These are phyloP conservation scores for Heliconius aoede DNA, from an alignment of 2,888 invertebrate species.

Conservation along the genomic window DNA sequence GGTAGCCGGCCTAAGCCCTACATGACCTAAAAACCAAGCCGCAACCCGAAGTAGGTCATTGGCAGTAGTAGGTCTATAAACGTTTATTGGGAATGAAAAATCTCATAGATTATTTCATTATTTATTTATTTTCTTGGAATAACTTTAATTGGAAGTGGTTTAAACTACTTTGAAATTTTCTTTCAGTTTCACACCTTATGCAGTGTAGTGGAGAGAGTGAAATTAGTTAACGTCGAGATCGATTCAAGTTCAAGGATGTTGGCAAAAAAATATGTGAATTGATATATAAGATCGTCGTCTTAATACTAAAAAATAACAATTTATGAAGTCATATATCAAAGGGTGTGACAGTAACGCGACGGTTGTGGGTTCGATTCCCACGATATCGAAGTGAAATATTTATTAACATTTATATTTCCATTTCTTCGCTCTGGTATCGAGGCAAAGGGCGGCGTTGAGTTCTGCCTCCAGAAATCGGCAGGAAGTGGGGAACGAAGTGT, in stretches of 20 bases:
- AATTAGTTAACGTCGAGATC: background rate
- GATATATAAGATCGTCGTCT: background rate
- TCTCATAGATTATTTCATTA: slow-evolving; percentile 24
- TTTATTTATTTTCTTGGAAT: slow-evolving; percentile 1
- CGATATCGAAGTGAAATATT: too few species aligned
- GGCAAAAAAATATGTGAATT: background rate
- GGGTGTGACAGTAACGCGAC: too few species aligned
- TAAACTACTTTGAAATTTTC: background rate
- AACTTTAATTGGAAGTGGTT: background rate
- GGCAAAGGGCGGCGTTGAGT: too few species aligned
- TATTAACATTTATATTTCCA: too few species aligned
- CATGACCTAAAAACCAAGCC: slow-evolving; percentile 36
- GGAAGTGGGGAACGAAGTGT: too few species aligned
- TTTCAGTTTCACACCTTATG: background rate
- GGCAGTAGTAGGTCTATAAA: slow-evolving; percentile 40
- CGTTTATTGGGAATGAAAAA: slow-evolving; percentile 31
- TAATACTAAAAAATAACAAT: too few species aligned
- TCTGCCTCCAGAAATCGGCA: too few species aligned
- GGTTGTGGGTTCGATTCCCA: too few species aligned
- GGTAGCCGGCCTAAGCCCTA: background rate
- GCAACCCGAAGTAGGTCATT: slow-evolving; percentile 40
- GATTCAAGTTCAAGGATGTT: too few species aligned
- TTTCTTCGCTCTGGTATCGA: too few species aligned
- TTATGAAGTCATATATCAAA: too few species aligned
- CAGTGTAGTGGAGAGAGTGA: background rate